These are phyloP conservation scores for Diaperis boleti DNA, from an alignment of 2,888 invertebrate species.

Conservation along the genomic window DNA sequence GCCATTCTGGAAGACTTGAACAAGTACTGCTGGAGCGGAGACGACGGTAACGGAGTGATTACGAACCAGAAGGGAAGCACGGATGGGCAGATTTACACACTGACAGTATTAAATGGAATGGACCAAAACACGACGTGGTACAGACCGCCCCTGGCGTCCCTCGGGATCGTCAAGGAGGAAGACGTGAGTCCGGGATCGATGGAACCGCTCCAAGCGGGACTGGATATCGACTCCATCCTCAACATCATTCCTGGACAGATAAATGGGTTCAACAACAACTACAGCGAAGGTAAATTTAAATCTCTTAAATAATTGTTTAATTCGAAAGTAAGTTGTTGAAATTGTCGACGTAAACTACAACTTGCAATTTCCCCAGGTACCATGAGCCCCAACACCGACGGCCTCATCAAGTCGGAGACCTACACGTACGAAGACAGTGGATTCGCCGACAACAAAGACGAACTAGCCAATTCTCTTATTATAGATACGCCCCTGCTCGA, in stretches of 20 bases:
- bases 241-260: slow-evolving; percentile 77
- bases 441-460: slow-evolving; percentile 76
- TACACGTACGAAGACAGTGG: slow-evolving; percentile 84
- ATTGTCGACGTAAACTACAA: no score
- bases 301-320: no score
- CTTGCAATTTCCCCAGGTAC: no score
- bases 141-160: slow-evolving; percentile 73
- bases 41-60: slow-evolving; percentile 69
- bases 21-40: slow-evolving; percentile 85
- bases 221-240: slow-evolving; percentile 85
- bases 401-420: slow-evolving; percentile 77
- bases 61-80: slow-evolving; percentile 70
- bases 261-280: slow-evolving; percentile 72
- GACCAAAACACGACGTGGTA: slow-evolving; percentile 67
- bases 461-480: slow-evolving; percentile 64
- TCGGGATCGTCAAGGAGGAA: slow-evolving; percentile 70
- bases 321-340: no score
- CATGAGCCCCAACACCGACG: slow-evolving; percentile 70
- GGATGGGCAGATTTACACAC: slow-evolving; percentile 87
- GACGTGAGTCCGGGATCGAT: slow-evolving; percentile 73
- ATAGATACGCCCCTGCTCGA: slow-evolving; percentile 71
- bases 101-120: slow-evolving; percentile 87
- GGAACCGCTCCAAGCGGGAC: slow-evolving; percentile 71
- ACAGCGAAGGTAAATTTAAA: no score
- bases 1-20: slow-evolving; percentile 87